Evolutionary conservation across 2,888 invertebrate genomes (phyloP), one percentile per base, ranked within the genome.

Genomic region (Peribatodes rhomboidaria): DNA sequence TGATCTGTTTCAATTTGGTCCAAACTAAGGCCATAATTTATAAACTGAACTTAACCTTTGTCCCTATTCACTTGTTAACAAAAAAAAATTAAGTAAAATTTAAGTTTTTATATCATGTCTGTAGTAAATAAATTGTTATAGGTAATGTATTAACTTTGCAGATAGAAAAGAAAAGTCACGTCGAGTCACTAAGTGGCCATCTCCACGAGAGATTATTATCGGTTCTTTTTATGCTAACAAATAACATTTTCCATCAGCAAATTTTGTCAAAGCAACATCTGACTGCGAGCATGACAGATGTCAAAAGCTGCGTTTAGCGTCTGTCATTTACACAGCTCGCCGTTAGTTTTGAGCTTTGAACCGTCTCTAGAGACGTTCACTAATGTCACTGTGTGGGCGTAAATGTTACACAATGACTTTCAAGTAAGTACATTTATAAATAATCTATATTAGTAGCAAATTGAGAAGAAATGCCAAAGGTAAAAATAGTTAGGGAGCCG

Each of bases 151-250:
- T 42, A 3, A 13, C 13, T 33, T 49, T 16, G 31, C 35, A 18
- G 50, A 35, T 18, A 50, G 35, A 50, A 49, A 35, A 50, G 50
- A 50, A 50, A 50, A 50, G 50, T 35, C 35, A 50, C 35, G 50
- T 11, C 20, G 9, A 50, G 18, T 50, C 50, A 50, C 35, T 35
- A 37, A 35, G 35, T n/a, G 6, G 18, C 20, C n/a, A n/a, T 50
- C 20, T 50, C n/a, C 35, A 50, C 35, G 35, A 20, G 20, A 0
- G 20, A 35, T 18, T 10, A 20, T 2, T 11, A 8, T 16, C 8
- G 8, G 4, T 7, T 10, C 1, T 14, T 16, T 31, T 33, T 31
- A 31, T 9, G 14, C 10, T 42, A 8, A 42, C 10, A 2, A 10
- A 18, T 41, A 1, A 2, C 7, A 41, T 9, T 8, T 27, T 27